Conservation (phyloP, 2,888 invertebrate species). For the Galerucella pusilla region DNA sequence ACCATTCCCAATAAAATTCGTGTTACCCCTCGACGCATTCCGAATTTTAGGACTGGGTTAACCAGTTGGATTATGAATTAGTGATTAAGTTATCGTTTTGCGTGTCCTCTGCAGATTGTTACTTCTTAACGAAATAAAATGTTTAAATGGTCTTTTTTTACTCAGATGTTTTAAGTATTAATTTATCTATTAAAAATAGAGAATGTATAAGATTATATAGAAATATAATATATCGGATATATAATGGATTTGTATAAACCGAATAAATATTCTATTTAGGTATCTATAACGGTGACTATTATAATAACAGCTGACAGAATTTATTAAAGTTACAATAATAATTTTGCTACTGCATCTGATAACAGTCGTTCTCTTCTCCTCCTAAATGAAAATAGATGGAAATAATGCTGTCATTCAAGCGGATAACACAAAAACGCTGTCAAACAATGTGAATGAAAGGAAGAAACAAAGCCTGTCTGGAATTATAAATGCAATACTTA, state of each 20-base stretch:
- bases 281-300: slow-evolving; percentile 14
- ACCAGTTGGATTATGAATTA: slow-evolving; percentile 24
- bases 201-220: not conserved
- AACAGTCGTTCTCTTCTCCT: slow-evolving; percentile 20
- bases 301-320: slow-evolving; percentile 36
- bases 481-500: slow-evolving; percentile 60
- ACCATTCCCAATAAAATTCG: slow-evolving; percentile 23
- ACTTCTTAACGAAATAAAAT: no score
- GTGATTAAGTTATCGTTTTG: slow-evolving; percentile 21
- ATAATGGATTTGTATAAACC: not conserved
- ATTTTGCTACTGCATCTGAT: slow-evolving; percentile 39
- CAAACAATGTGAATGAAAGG: slow-evolving; percentile 62
- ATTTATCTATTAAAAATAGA: not conserved
- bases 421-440: slow-evolving; percentile 57
- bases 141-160: not conserved
- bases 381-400: slow-evolving; percentile 43
- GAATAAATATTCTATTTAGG: slow-evolving; percentile 7
- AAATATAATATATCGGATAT: not conserved
- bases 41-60: slow-evolving; percentile 24
- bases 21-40: slow-evolving; percentile 18
- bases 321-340: slow-evolving; percentile 36
- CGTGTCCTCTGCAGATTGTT: slow-evolving; percentile 14
- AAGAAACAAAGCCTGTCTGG: slow-evolving; percentile 61
- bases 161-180: not conserved
- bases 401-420: slow-evolving; percentile 57